Conservation (phyloP, 2,113 vertebrate species). For the Tinamus guttatus region DNA sequence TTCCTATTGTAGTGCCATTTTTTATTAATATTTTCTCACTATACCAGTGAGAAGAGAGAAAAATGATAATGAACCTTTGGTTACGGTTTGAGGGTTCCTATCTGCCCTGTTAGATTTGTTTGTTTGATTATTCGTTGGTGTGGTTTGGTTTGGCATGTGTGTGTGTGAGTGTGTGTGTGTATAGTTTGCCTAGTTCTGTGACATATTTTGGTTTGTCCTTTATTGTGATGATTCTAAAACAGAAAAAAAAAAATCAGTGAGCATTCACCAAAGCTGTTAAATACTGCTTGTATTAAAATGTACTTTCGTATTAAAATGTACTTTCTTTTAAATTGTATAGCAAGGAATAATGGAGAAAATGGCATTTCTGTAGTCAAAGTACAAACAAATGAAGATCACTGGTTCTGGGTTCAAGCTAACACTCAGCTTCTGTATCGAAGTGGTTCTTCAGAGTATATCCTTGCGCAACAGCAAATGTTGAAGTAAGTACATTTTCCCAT, state of each 20-base stretch:
- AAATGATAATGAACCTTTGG: not conserved
- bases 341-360: slow-evolving; percentile 75
- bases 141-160: not conserved
- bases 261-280: not conserved
- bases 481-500: slow-evolving; percentile 74
- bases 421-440: slow-evolving; percentile 73
- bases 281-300: not conserved
- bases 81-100: not conserved
- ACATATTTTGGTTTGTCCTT: not conserved
- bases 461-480: slow-evolving; percentile 55
- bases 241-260: not conserved
- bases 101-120: not conserved
- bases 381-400: slow-evolving; percentile 74
- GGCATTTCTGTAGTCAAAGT: slow-evolving; percentile 72
- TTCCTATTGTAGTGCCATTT: not conserved
- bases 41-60: not conserved
- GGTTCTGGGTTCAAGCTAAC: slow-evolving; percentile 78
- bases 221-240: not conserved
- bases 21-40: not conserved
- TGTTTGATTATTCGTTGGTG: not conserved
- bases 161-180: not conserved
- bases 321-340: slow-evolving; percentile 58
- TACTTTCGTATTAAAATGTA: not conserved
- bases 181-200: not conserved
- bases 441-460: slow-evolving; percentile 68